These are phyloP conservation scores for Actenoides hombroni DNA, from an alignment of 2,113 vertebrate genomes.

Conservation along the genomic window DNA sequence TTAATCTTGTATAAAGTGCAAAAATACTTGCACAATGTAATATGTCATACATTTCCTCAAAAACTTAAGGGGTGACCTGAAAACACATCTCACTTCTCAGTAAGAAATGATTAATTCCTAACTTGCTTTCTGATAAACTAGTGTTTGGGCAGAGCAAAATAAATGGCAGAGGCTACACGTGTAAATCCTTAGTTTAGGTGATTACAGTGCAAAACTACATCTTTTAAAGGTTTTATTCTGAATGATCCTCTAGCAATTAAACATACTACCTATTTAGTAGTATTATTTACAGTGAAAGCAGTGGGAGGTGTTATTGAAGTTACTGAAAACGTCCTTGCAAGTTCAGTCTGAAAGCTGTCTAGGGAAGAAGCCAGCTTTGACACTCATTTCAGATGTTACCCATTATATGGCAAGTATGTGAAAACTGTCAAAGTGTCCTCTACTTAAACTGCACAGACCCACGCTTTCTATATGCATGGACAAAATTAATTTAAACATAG, in stretches of 20 bases:
- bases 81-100: neutral
- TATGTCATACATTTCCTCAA: neutral
- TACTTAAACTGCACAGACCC: neutral
- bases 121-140: neutral
- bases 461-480: neutral
- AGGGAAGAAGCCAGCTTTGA: conserved; percentile 7
- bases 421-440: neutral
- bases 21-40: neutral
- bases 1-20: neutral
- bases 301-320: neutral
- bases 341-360: neutral
- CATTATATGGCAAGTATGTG: neutral
- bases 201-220: neutral
- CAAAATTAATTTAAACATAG: neutral
- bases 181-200: neutral
- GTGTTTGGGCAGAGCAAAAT: neutral
- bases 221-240: neutral
- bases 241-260: neutral
- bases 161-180: neutral
- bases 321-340: neutral
- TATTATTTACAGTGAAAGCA: neutral
- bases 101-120: neutral
- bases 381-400: neutral
- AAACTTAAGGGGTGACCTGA: neutral
- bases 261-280: neutral